Evolutionary conservation across 2,113 vertebrate species (phyloP).

Genomic region (Rhinolophus ferrumequinum): DNA sequence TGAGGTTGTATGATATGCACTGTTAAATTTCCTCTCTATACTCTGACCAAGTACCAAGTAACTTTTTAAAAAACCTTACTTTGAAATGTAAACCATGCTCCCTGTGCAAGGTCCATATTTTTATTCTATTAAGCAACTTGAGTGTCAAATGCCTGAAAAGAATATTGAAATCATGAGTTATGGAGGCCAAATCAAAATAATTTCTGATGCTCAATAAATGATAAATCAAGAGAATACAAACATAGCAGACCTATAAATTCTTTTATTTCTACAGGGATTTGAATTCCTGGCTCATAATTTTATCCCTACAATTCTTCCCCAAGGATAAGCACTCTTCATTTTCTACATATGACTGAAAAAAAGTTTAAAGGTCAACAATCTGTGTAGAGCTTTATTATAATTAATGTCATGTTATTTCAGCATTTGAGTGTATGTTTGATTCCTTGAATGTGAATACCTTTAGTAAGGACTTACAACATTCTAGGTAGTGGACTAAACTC

Average conservation of each 20-base stretch:
- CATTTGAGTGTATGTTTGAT: neutral
- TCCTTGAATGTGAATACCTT: neutral
- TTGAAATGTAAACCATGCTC: conserved; percentile 50
- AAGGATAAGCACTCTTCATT: neutral
- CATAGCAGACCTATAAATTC: neutral
- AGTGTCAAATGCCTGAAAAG: conserved; percentile 44
- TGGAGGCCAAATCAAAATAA: neutral
- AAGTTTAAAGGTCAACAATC: neutral
- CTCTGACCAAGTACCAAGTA: conserved; percentile 30
- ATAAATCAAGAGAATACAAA: conserved; percentile 36
- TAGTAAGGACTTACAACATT: neutral
- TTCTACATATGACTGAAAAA: neutral
- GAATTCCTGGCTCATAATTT: neutral
- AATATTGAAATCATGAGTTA: conserved; percentile 60
- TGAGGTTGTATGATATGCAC: conserved; percentile 10
- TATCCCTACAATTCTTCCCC: neutral
- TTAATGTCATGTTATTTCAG: conserved; percentile 3
- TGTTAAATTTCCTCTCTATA: conserved; percentile 43
- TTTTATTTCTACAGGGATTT: conserved; percentile 37
- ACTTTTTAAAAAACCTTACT: neutral
- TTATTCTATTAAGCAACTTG: conserved; percentile 50
- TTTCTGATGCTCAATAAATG: conserved; percentile 40
- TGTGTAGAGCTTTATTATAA: neutral
- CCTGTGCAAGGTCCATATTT: conserved; percentile 32
- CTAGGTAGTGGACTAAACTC: neutral